Evolutionary conservation across 2,888 invertebrate species (phyloP).

Genomic region (Sturmia bella): DNA sequence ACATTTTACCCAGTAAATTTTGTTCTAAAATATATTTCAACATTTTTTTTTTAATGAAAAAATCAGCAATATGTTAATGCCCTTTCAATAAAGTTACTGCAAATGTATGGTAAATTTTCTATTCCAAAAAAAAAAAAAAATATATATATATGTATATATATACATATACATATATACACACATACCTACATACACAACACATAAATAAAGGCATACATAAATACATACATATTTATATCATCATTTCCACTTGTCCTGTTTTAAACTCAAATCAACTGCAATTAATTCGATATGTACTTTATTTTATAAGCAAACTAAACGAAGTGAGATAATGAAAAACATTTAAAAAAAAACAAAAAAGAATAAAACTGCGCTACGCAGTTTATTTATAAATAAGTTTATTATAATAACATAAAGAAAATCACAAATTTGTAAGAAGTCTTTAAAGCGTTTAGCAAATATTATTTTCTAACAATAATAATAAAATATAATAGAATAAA

Average conservation of each 20-base stretch:
- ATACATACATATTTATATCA: constrained; percentile 21
- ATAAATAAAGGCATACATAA: not conserved
- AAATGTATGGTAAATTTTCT: no score
- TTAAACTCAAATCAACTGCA: constrained; percentile 19
- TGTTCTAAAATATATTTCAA: no score
- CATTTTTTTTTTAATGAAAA: no score
- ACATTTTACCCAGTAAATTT: no score
- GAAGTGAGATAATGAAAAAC: constrained; percentile 51
- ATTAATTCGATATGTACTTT: constrained; percentile 43
- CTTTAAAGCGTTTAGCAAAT: constrained; percentile 57
- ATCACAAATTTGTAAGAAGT: constrained; percentile 52
- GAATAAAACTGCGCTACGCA: constrained; percentile 56
- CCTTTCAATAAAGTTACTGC: no score
- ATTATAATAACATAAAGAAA: constrained; percentile 34
- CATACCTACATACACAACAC: not conserved
- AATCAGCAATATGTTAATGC: no score
- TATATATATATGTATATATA: constrained; percentile 3
- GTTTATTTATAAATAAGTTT: constrained; percentile 42
- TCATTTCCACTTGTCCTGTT: constrained; percentile 4
- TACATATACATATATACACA: not conserved
- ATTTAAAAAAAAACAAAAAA: constrained; percentile 38
- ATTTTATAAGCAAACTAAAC: constrained; percentile 52
- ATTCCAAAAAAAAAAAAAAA: no score
- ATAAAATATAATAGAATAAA: no score
- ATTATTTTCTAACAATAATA: constrained; percentile 42